Conservation (phyloP, 1,140 invertebrate species). For the Cherax destructor region DNA sequence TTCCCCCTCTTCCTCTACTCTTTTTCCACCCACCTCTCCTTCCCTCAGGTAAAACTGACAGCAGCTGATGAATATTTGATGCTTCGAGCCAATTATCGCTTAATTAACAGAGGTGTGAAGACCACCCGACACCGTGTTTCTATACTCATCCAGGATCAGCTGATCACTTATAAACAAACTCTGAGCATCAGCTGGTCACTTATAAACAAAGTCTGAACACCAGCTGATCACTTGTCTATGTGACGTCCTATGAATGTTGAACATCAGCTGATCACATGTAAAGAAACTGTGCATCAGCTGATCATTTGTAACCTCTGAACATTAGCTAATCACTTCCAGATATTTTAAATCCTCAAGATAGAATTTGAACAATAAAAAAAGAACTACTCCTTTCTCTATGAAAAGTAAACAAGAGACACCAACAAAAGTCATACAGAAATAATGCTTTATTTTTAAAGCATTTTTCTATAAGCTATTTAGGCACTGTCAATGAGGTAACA, state of each 20-base stretch:
- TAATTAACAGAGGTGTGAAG: slow-evolving; percentile 25
- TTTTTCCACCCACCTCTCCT: neutral
- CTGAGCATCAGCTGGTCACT: neutral
- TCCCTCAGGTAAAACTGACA: slow-evolving; percentile 13
- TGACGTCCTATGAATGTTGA: too few relatives aligned
- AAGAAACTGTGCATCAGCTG: neutral
- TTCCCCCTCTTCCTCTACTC: neutral
- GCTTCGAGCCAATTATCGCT: slow-evolving; percentile 17
- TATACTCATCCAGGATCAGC: neutral
- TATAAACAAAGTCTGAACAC: neutral
- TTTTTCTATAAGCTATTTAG: too few relatives aligned
- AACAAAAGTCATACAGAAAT: too few relatives aligned
- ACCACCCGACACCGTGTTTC: slow-evolving; percentile 3
- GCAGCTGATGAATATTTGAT: slow-evolving; percentile 28
- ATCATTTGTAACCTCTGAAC: neutral
- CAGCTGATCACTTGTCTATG: neutral
- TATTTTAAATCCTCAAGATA: too few relatives aligned
- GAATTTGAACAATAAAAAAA: too few relatives aligned
- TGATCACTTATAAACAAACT: neutral
- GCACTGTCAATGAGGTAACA: too few relatives aligned
- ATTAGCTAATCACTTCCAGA: too few relatives aligned
- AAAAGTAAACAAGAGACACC: too few relatives aligned
- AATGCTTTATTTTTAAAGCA: too few relatives aligned
- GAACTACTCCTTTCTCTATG: too few relatives aligned
- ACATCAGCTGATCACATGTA: too few relatives aligned